Percentiles rank a stretch among this genome's conserved stretches.
phyloP scores from a whole-genome alignment of 2,888 invertebrate species.

The Allophyes oxyacanthae region DNA sequence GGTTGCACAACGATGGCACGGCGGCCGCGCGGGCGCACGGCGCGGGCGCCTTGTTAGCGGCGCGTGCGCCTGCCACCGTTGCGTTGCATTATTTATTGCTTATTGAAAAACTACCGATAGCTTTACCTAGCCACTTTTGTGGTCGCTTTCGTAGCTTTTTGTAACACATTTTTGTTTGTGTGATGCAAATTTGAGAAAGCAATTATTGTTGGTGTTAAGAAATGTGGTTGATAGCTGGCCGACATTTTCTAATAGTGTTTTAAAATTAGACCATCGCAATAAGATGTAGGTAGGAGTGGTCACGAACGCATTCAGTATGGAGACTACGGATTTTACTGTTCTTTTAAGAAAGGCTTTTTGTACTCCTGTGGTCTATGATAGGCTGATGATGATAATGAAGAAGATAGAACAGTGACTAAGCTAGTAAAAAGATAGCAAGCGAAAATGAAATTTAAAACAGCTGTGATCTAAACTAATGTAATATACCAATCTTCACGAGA shows the following conservation, averaged over 20 bases:
- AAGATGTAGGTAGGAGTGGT: too few relatives aligned
- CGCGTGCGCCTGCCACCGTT: constrained; percentile 85
- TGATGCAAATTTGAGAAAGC: constrained; percentile 57
- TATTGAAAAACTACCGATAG: constrained; percentile 86
- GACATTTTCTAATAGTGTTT: constrained; percentile 29
- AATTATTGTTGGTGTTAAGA: constrained; percentile 48
- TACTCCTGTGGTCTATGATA: too few relatives aligned
- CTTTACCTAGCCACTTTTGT: constrained; percentile 76
- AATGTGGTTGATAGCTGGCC: constrained; percentile 29
- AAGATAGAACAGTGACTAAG: too few relatives aligned
- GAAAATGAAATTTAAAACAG: too few relatives aligned
- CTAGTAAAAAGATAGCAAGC: too few relatives aligned
- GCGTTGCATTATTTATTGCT: constrained; percentile 88
- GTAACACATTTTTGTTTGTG: constrained; percentile 57
- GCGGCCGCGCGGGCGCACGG: constrained; percentile 71
- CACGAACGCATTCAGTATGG: too few relatives aligned
- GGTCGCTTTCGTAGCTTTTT: constrained; percentile 65
- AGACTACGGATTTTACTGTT: too few relatives aligned
- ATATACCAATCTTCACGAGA: neutral
- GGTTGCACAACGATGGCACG: constrained; percentile 87
- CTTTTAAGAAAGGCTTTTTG: too few relatives aligned
- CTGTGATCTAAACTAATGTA: neutral
- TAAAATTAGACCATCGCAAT: constrained; percentile 3
- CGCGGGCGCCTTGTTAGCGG: constrained; percentile 85
- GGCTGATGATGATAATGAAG: too few relatives aligned